Conservation (phyloP, 2,113 vertebrate genomes). For the Tetrax tetrax region DNA sequence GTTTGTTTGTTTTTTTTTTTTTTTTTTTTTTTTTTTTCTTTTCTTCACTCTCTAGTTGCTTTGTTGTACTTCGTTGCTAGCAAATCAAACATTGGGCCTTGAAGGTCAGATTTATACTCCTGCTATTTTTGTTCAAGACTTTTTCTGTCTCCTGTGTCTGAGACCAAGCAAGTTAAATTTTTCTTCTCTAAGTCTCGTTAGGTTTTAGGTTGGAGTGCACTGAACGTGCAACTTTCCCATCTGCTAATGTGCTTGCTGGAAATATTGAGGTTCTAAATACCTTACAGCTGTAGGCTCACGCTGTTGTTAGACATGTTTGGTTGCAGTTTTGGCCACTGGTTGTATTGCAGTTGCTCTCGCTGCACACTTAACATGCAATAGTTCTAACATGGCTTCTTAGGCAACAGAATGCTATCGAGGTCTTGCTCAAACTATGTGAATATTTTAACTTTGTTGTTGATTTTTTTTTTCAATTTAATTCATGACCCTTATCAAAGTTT, state of each 20-base stretch:
- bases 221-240: not conserved
- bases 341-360: not conserved
- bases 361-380: not conserved
- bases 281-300: not conserved
- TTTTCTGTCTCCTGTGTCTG: not conserved
- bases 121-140: slow-evolving; percentile 41
- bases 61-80: slow-evolving; percentile 25
- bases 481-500: not conserved
- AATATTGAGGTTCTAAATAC: not conserved
- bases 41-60: not conserved
- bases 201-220: not conserved
- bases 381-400: not conserved
- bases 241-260: not conserved
- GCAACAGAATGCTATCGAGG: not conserved
- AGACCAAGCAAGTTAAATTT: not conserved
- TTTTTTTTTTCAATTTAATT: not conserved
- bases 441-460: not conserved
- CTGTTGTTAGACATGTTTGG: not conserved
- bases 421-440: not conserved
- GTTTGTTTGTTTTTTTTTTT: no score
- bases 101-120: slow-evolving; percentile 27
- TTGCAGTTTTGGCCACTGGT: not conserved
- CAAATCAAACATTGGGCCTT: not conserved
- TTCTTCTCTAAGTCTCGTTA: not conserved
- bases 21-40: not conserved